Conservation (phyloP, 2,113 vertebrate genomes). For the Garra rufa region DNA sequence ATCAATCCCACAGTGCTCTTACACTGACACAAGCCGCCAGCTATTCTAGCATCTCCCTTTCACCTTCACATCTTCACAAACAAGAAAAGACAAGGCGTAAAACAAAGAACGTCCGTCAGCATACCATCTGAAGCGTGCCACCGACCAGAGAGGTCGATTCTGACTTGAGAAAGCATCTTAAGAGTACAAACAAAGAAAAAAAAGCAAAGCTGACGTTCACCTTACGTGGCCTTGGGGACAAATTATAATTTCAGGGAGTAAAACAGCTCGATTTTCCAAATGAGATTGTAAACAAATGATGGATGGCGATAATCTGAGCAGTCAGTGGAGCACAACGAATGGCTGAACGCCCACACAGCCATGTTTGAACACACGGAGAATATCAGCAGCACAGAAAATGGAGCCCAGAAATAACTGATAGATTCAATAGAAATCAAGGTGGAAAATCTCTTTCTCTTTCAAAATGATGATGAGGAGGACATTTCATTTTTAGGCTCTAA, state of each 20-base stretch:
- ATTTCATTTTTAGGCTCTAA: not conserved
- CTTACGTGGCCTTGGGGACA: constrained; percentile 58
- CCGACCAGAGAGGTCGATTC: not conserved
- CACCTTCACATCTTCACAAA: constrained; percentile 35
- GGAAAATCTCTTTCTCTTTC: constrained; percentile 16
- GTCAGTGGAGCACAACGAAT: constrained; percentile 64
- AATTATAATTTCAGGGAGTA: constrained; percentile 66
- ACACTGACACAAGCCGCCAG: not conserved
- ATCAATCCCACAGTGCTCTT: constrained; percentile 16
- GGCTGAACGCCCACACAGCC: constrained; percentile 56
- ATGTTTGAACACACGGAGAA: constrained; percentile 52
- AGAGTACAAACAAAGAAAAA: not conserved
- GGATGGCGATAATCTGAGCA: constrained; percentile 72
- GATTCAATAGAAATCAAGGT: constrained; percentile 42
- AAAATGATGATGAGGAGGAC: constrained; percentile 27
- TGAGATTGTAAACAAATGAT: constrained; percentile 75
- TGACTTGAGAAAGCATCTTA: not conserved
- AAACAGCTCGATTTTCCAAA: constrained; percentile 60
- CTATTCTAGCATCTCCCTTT: constrained; percentile 12
- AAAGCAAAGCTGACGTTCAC: constrained; percentile 51
- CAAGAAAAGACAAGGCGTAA: constrained; percentile 17
- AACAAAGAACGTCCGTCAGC: not conserved
- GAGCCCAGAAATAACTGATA: constrained; percentile 49
- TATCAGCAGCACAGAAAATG: constrained; percentile 49
- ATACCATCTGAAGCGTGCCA: not conserved